These are phyloP conservation scores for Chelonoidis abingdonii DNA, from an alignment of 2,113 vertebrate genomes.

Conservation along the genomic window DNA sequence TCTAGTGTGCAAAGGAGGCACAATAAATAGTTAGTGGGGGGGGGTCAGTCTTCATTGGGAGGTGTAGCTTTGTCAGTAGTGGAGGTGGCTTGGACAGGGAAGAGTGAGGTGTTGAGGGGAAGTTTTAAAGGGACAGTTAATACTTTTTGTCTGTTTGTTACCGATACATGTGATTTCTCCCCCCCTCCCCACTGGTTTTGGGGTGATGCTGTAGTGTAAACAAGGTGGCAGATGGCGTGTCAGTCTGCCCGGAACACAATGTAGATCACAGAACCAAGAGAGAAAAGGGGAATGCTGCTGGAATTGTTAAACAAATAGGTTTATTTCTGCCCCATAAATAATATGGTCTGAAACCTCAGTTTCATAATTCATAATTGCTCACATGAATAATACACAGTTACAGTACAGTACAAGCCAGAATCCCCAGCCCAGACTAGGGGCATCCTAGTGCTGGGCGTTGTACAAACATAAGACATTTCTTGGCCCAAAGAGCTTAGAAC, in stretches of 20 bases:
- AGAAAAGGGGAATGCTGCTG: neutral
- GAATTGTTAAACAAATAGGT: neutral
- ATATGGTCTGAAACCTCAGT: neutral
- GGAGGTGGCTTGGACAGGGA: neutral
- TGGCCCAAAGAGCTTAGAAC: neutral
- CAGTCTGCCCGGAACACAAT: accelerated
- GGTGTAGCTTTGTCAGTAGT: neutral
- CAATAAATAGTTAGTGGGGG: neutral
- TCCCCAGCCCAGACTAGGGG: neutral
- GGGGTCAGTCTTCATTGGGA: neutral
- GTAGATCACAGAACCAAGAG: accelerated
- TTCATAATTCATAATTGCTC: conserved; percentile 16
- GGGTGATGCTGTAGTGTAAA: neutral
- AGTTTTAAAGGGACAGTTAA: neutral
- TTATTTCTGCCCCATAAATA: conserved; percentile 36
- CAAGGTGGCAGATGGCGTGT: accelerated
- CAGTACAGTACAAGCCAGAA: neutral
- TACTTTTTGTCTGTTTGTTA: neutral
- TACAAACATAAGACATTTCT: neutral
- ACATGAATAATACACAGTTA: conserved; percentile 53
- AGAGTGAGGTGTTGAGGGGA: neutral
- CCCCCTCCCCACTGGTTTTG: neutral
- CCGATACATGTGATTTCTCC: neutral
- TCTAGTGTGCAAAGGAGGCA: neutral
- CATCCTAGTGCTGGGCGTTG: neutral